Evolutionary conservation across 2,888 invertebrate species (phyloP), one percentile per base, ranked within the genome.

Genomic region (Dioctria rufipes): DNA sequence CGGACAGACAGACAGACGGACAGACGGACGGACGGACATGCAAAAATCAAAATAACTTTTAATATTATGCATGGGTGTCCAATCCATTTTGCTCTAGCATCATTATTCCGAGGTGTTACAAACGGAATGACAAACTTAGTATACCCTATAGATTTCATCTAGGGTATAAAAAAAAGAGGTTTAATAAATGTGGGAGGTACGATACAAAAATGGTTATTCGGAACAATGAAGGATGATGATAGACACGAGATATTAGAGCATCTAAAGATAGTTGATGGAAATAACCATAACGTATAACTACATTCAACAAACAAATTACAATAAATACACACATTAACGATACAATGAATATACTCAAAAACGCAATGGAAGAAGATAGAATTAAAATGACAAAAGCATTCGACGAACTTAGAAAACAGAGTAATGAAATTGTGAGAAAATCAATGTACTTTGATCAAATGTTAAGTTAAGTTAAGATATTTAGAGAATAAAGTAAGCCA

Each of bases 181-280:
- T 79, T 83, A 78, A 42, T 83, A 65, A 80, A 83, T 6, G 37
- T 82, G 51, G 79, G 82, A 73, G 82, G 82, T 79, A 82, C 69
- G 13, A n/a, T 54, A 80, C 60, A 79, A 78, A 73, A 73, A 75
- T 80, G 75, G 69, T 66, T 81, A 6, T 81, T 83, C 49, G 78
- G 81, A 54, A 82, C 81, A 58, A 82, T 81, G 80, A 80, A 80
- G 37, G 75, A 60, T 46, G 79, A 58, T 66, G 80, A 81, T 58
- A 80, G 79, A 61, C 37, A 82, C 67, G 79, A 80, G 9, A 79
- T 81, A 61, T 71, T 58, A 66, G 75, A 80, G 42, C 49, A 81
- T 69, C 80, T 81, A 79, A 54, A 80, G 46, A 80, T 80, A n/a
- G 42, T 54, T 65, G 67, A 67, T 75, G 37, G 81, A 79, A 83